Evolutionary conservation across 2,797 vertebrate genomes (phyloP).

Genomic region (Phalanger gymnotis): DNA sequence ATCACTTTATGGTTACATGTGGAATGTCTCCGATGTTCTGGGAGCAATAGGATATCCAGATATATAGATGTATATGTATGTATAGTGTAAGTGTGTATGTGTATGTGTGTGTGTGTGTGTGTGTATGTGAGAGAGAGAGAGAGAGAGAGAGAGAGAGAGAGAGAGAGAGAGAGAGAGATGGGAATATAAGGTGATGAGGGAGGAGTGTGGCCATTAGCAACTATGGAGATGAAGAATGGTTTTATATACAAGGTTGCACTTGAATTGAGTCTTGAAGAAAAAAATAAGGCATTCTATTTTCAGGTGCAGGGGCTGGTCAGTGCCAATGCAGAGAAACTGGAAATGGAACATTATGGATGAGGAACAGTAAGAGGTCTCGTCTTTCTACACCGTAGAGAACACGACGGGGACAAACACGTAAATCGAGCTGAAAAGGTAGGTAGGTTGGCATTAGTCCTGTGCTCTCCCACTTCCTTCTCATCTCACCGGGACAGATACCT

Average conservation of each 20-base stretch:
- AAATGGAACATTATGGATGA: neutral
- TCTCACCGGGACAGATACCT: neutral
- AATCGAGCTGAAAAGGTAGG: neutral
- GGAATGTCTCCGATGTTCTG: neutral
- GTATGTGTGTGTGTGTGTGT: no score
- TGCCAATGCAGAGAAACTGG: neutral
- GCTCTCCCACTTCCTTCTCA: neutral
- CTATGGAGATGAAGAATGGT: neutral
- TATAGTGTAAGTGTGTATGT: no score
- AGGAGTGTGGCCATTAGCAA: neutral
- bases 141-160: neutral
- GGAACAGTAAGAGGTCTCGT: neutral
- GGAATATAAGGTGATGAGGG: neutral
- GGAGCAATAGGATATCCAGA: neutral
- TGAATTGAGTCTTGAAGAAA: neutral
- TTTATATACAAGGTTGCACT: neutral
- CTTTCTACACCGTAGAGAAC: neutral
- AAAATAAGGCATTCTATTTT: neutral
- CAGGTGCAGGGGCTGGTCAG: neutral
- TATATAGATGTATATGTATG: no score
- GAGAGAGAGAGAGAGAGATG: neutral
- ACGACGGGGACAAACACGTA: neutral
- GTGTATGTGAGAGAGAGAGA: neutral
- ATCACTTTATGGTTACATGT: neutral
- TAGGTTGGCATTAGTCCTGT: neutral